Base-by-base conservation (phyloP, 2,797 vertebrate species). In the Thripadectes ignobilis region DNA sequence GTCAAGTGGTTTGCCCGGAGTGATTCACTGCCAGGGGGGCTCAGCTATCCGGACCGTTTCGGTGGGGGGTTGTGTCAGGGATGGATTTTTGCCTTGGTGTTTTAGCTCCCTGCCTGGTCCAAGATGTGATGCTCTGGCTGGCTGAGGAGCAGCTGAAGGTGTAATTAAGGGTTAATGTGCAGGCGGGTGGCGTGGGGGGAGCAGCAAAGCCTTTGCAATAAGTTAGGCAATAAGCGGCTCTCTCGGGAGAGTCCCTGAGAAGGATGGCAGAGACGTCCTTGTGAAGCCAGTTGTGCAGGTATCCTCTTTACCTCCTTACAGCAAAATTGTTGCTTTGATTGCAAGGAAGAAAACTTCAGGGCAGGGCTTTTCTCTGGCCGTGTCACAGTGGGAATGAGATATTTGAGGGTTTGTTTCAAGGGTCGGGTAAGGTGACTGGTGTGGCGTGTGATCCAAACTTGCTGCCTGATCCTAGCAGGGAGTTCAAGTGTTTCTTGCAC, bases 291-390 rank as follows among this genome's bases (percentile, higher is more conserved):
- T 86, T 55, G 85, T 57, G 59, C 93, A 91, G 95, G 95, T 96
- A 95, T 90, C 88, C 38, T 74, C 88, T 95, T 96, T 95, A 69
- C 77, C 80, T 94, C 73, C 67, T 94, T 96, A 46, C 3, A 20
- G 57, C 74, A 46, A 41, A 78, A 38, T 17, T 51, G 36, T 69
- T 84, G 77, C 88, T 90, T 90, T 94, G 84, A 55, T 83, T 88
- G 62, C n/a, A 52, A 77, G 57, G 54, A 63, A 39, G 30, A 26
- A 85, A 85, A 67, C 61, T 69, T 24, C 5, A 34, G 63, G 79
- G 54, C 58, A 82, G 63, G 61, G 67, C 41, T 93, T 91, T 94
- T 71, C 59, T 79, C 63, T 73, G 73, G 46, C 46, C 5, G 0
- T 77, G 62, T 41, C 63, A 49, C 2, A 46, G 32, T 57, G 17